Evolutionary conservation across 1,140 invertebrate species (phyloP).

Genomic region (Holcopasites calliopsidis): DNA sequence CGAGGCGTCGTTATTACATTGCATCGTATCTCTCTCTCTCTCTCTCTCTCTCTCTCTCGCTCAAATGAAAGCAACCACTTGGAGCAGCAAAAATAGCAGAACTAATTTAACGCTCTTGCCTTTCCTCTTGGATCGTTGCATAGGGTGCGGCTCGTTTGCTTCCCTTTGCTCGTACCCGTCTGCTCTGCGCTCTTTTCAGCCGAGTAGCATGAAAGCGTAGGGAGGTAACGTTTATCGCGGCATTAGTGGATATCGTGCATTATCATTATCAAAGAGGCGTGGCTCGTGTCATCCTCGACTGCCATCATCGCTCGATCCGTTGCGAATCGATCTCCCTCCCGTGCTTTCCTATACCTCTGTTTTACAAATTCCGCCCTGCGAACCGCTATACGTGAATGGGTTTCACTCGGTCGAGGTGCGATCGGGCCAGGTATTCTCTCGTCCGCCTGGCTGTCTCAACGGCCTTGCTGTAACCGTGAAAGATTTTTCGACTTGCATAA

Average conservation of each 20-base stretch:
- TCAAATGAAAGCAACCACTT: too few species aligned
- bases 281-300: too few species aligned
- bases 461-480: slow-evolving; percentile 42
- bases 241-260: slow-evolving; percentile 1
- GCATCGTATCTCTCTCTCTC: background rate
- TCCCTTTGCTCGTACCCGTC: background rate
- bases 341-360: background rate
- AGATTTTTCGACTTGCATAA: slow-evolving; percentile 61
- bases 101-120: background rate
- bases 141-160: background rate
- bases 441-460: background rate
- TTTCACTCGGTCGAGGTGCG: background rate
- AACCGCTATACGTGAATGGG: background rate
- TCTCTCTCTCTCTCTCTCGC: background rate
- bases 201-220: background rate
- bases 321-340: background rate
- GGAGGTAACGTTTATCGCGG: slow-evolving; percentile 24
- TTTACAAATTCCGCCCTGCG: background rate
- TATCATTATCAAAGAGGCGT: slow-evolving; percentile 36
- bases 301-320: too few species aligned
- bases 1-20: slow-evolving; percentile 31
- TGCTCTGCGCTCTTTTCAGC: background rate
- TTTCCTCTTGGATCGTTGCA: background rate
- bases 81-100: background rate
- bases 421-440: slow-evolving; percentile 3